Evolutionary conservation across 2,113 vertebrate species (phyloP).

Genomic region (Solea solea): DNA sequence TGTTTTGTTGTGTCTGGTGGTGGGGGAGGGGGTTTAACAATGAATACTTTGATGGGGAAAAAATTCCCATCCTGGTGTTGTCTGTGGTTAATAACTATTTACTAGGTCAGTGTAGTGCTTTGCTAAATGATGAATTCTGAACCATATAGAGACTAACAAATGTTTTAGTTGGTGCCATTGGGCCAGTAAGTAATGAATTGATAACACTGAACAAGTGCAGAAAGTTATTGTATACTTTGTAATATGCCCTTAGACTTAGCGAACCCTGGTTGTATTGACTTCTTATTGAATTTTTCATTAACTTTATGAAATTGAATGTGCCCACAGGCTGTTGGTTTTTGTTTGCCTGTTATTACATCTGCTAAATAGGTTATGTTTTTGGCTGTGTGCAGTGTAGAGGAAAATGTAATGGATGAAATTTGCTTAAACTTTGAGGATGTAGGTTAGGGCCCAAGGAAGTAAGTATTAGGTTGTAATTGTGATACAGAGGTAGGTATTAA

Average conservation of each 20-base stretch:
- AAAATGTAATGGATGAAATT: too few species aligned
- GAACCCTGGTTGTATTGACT: too few species aligned
- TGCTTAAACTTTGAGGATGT: too few species aligned
- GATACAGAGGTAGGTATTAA: too few species aligned
- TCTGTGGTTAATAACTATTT: not conserved
- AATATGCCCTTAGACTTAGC: not conserved
- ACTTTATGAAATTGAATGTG: not conserved
- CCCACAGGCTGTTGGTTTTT: not conserved
- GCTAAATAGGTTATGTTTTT: too few species aligned
- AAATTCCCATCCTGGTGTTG: not conserved
- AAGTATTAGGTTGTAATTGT: too few species aligned
- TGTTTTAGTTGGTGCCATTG: not conserved
- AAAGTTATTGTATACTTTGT: not conserved
- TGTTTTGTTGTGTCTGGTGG: constrained; percentile 62
- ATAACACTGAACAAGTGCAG: constrained; percentile 1
- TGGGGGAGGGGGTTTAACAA: constrained; percentile 58
- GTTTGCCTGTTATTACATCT: not conserved
- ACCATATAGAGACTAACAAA: not conserved
- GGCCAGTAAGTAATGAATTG: constrained; percentile 23
- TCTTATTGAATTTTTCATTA: not conserved
- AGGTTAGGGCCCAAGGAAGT: too few species aligned
- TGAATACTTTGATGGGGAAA: constrained; percentile 15
- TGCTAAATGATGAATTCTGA: not conserved
- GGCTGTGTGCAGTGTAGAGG: too few species aligned
- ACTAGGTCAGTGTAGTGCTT: not conserved